phyloP scores from a whole-genome alignment of 2,113 vertebrate species.

The Sturnira hondurensis region DNA sequence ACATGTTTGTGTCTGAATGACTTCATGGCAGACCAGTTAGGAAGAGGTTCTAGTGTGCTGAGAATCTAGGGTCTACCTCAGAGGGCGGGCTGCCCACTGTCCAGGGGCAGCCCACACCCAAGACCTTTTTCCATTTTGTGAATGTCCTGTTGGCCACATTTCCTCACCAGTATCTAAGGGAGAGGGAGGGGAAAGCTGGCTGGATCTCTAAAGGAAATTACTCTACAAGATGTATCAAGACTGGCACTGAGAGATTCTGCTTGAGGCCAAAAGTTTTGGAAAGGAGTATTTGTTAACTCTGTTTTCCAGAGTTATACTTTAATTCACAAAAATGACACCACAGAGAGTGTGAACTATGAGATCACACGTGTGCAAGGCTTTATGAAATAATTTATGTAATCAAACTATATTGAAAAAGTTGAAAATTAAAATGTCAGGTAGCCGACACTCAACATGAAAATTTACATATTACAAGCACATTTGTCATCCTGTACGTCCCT shows the following conservation, averaged over 20 bases:
- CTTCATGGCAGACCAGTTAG: background rate
- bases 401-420: background rate
- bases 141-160: background rate
- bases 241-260: slow-evolving; percentile 17
- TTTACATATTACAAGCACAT: background rate
- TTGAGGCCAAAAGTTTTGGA: slow-evolving; percentile 19
- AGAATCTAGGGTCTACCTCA: background rate
- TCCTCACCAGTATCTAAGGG: background rate
- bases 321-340: background rate
- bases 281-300: background rate
- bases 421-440: background rate
- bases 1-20: background rate
- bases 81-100: background rate
- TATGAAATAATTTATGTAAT: background rate
- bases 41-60: background rate
- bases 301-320: background rate
- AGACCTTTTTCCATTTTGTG: background rate
- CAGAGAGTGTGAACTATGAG: background rate
- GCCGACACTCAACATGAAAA: background rate
- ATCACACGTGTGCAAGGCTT: background rate
- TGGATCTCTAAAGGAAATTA: slow-evolving; percentile 31
- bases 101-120: background rate
- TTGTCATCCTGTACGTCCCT: background rate
- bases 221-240: background rate
- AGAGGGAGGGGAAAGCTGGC: background rate